Evolutionary conservation across 92 coral and sea anemone species (phyloP), one percentile per base, ranked within the genome.

Genomic region (Porites cylindrica): DNA sequence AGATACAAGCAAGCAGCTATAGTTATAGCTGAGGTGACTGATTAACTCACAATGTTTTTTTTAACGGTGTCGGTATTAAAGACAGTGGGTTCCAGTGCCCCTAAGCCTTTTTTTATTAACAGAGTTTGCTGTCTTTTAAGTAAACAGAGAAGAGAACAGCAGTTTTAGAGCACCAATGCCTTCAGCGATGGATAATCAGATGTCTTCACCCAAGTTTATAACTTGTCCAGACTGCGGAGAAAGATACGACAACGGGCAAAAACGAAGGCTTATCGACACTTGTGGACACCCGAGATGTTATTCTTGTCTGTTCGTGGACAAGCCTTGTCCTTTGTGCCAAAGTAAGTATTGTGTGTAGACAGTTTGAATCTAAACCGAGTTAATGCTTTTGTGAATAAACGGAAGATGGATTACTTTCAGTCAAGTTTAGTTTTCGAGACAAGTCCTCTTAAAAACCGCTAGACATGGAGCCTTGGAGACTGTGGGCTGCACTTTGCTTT

Each of bases 281-380:
- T 96, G 99, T 71, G 99, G 99, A 29, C 99, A 96, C 76, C 99
- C 99, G 14, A 90, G 99, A 78, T 96, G 98, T 60, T 96, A 91
- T 74, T 89, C 97, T 2, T 96, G 99, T 75, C 93, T 96, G 66
- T 90, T 95, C 75, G 87, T 88, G 81, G 98, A 96, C 86, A 95
- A 85, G 10, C 98, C 98, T 29, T 96, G 99, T 64, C 93, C 94
- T 10, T 86, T 96, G 53, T 96, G 99, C 73, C 89, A 88, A 87
- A 93, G 99, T 96, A 88, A 96, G 99, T 95, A 61, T 11, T 51
- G 13, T 47, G 52, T 67, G 78, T 47, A 71, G 58, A 75, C 11
- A 53, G 77, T 29, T 80, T 38, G 12, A 47, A 24, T 26, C 54
- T 67, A 19, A 38, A 51, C 52, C 14, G 71, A 23, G 60, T 68